phyloP scores from a whole-genome alignment of 2,797 vertebrate genomes.

The Alouatta caraya region DNA sequence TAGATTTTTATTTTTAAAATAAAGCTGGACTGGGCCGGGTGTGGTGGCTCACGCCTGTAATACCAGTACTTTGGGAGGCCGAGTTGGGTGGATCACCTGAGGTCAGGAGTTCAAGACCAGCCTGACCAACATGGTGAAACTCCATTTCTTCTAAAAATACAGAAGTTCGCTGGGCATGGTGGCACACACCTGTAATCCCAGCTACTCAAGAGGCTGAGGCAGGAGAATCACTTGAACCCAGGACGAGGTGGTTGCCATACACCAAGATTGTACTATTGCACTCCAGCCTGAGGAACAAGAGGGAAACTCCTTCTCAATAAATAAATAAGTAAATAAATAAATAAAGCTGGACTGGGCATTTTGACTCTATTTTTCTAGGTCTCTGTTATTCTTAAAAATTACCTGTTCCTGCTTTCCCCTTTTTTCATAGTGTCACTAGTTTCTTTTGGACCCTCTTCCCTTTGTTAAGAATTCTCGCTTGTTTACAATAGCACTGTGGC shows the following conservation, averaged over 20 bases:
- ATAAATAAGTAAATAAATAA: not conserved
- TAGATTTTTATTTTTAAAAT: slow-evolving; percentile 16
- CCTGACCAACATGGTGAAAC: too few relatives aligned
- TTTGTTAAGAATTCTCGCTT: not conserved
- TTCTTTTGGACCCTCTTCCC: not conserved
- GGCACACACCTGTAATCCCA: not conserved
- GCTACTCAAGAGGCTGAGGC: not conserved
- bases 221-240: not conserved
- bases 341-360: not conserved
- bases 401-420: not conserved
- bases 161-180: not conserved
- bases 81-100: too few relatives aligned
- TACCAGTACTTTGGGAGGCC: too few relatives aligned
- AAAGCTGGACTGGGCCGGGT: not conserved
- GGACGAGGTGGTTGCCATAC: not conserved
- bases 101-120: too few relatives aligned
- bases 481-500: not conserved
- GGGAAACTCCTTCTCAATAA: not conserved
- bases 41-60: too few relatives aligned
- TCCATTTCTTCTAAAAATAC: not conserved
- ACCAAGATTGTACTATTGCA: not conserved
- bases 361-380: not conserved
- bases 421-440: not conserved
- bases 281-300: not conserved
- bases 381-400: not conserved